Conservation (phyloP, 2,797 vertebrate genomes). For the Paedocypris micromegethes region DNA sequence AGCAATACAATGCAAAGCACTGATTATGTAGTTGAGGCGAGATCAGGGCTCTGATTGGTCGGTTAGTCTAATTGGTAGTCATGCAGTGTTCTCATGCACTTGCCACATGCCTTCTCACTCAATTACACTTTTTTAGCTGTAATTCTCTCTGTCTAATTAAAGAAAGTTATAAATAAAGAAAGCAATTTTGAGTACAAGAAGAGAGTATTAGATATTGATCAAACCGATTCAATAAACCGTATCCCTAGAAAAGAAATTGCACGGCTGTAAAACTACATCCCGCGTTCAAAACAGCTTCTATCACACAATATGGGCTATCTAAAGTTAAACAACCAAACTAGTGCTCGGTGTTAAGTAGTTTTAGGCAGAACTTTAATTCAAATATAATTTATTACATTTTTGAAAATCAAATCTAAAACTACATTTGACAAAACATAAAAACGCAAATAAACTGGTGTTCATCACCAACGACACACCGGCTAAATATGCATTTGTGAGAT, state of each 20-base stretch:
- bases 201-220: slow-evolving; percentile 45
- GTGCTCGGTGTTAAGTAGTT: no score
- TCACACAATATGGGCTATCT: no score
- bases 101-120: slow-evolving; percentile 2
- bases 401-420: no score
- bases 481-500: no score
- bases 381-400: no score
- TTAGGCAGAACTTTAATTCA: no score
- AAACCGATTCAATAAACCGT: slow-evolving; percentile 28
- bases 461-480: no score
- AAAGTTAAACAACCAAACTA: no score
- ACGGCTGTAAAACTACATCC: not conserved
- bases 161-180: slow-evolving; percentile 19
- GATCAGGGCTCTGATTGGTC: slow-evolving; percentile 55
- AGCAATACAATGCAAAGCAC: slow-evolving; percentile 53
- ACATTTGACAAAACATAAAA: no score
- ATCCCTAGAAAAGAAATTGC: slow-evolving; percentile 29
- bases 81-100: slow-evolving; percentile 16
- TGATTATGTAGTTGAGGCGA: slow-evolving; percentile 43
- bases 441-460: no score
- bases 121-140: not conserved
- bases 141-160: slow-evolving; percentile 15
- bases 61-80: slow-evolving; percentile 41
- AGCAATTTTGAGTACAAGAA: slow-evolving; percentile 7
- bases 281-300: no score